Base-by-base conservation (phyloP, 2,797 vertebrate species). In the Mycteria americana region DNA sequence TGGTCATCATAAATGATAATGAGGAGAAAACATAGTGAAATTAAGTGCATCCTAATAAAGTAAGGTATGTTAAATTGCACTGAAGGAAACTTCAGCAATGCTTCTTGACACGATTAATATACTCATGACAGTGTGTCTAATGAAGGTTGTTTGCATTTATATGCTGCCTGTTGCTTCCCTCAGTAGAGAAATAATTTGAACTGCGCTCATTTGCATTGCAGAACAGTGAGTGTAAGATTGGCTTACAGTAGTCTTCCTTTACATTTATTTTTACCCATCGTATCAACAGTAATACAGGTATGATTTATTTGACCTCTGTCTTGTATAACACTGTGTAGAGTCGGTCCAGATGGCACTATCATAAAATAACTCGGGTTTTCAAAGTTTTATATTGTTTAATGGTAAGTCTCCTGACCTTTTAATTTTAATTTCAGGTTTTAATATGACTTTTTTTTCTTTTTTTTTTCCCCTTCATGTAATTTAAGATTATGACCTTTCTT, bases 1-100 rank as follows among this genome's bases (percentile, higher is more conserved):
- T 94, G 93, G 93, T 94, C 94, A 93, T 96, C 94, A 91, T 96
- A 95, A 96, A 96, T 94, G 94, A 84, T 97, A 92, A 96, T 89
- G 82, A 96, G 82, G 57, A 93, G 65, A 96, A 92, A 95, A 80
- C 79, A 84, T 46, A 83, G 79, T 91, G 92, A 96, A 96, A 97
- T 96, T 89, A 94, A 93, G 89, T 96, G 94, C 67, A 81, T 97
- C 85, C 73, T 96, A 93, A 95, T 97, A 97, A 96, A 91, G 85
- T 81, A 64, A 90, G 94, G 76, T 91, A 76, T 70, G 73, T 94
- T 96, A 94, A 90, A 96, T 93, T 95, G 88, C 63, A 18, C 56
- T 82, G 82, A 96, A 96, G 73, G 67, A 94, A 97, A 86, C 60
- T 91, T 81, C 65, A 92, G 91, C 85, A 73, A 7, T 88, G 92